Percentiles rank a stretch among this genome's conserved stretches.
phyloP scores from a whole-genome alignment of 1,140 invertebrate genomes.

The Aphaenogaster rudis region DNA sequence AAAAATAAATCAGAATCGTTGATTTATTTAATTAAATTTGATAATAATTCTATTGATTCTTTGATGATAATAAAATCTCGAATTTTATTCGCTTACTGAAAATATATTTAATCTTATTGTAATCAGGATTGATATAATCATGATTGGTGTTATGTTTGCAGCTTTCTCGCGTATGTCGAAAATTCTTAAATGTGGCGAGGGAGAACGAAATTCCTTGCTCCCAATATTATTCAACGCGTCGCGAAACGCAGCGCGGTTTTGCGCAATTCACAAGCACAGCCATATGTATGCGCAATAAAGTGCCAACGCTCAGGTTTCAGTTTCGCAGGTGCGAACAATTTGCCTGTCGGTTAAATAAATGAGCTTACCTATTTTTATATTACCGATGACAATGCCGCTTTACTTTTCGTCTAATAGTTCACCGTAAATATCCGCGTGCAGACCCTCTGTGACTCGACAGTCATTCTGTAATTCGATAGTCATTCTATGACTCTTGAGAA shows the following conservation, averaged over 20 bases:
- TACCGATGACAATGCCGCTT: constrained; percentile 3
- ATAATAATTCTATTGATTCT: neutral
- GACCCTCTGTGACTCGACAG: neutral
- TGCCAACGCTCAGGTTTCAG: constrained; percentile 63
- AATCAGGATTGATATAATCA: neutral
- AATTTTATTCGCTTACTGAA: neutral
- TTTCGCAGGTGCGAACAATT: constrained; percentile 70
- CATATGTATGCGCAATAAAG: constrained; percentile 54
- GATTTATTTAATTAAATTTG: neutral
- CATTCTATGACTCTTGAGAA: too few species aligned
- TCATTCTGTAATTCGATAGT: neutral
- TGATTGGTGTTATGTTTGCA: neutral
- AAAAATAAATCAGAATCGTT: neutral
- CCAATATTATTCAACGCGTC: constrained; percentile 32
- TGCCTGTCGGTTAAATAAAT: constrained; percentile 35
- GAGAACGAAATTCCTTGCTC: constrained; percentile 1
- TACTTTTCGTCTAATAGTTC: constrained; percentile 14
- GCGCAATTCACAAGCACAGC: constrained; percentile 40
- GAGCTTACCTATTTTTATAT: constrained; percentile 38
- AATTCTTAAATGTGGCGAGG: neutral
- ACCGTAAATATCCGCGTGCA: neutral
- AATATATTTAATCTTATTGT: neutral
- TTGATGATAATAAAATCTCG: neutral
- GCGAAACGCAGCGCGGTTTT: constrained; percentile 35
- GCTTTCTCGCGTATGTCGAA: neutral